Base-by-base conservation (phyloP, 2,888 invertebrate genomes). In the Panorpa germanica region DNA sequence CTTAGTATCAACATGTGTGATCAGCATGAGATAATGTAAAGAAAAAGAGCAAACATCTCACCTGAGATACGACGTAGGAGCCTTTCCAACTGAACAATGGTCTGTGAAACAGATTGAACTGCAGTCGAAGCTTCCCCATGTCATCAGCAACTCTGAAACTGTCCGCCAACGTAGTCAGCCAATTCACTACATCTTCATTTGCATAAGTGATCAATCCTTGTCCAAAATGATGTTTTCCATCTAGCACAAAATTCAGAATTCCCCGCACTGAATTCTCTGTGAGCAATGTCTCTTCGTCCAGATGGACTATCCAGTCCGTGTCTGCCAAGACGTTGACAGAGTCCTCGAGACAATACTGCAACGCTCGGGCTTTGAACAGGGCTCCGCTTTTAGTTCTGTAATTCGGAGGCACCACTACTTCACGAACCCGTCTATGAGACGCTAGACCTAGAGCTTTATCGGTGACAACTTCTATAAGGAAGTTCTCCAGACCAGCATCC, bases 21-120 rank as follows among this genome's bases (percentile, higher is more conserved):
- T n/a, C n/a, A n/a, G n/a, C n/a, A n/a, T n/a, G n/a, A n/a, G n/a
- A n/a, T n/a, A n/a, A n/a, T n/a, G n/a, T n/a, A n/a, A n/a, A n/a
- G n/a, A n/a, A n/a, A n/a, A n/a, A n/a, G n/a, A n/a, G n/a, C n/a
- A n/a, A n/a, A n/a, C 25, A 5, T 41, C 52, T 56, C 51, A 86
- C 86, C 73, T 90, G 88, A 38, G 91, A 90, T 7, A 95, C 91
- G 39, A 95, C 93, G 57, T 82, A 95, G 24, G 93, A 93, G 36
- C 95, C 95, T 58, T 95, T 95, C 91, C 93, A 93, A 52, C 91
- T 90, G 54, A 95, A 91, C 32, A 91, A 60, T 11, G 95, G 93
- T 49, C 82, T 85, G 51, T 93, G 90, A 52, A 95, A 91, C 53
- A 83, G 61, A 44, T 77, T 76, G 48, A 95, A 90, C 52, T 93